Evolutionary conservation across 1,140 invertebrate genomes (phyloP), one percentile per base, ranked within the genome.

Genomic region (Trinorchestia longiramus): DNA sequence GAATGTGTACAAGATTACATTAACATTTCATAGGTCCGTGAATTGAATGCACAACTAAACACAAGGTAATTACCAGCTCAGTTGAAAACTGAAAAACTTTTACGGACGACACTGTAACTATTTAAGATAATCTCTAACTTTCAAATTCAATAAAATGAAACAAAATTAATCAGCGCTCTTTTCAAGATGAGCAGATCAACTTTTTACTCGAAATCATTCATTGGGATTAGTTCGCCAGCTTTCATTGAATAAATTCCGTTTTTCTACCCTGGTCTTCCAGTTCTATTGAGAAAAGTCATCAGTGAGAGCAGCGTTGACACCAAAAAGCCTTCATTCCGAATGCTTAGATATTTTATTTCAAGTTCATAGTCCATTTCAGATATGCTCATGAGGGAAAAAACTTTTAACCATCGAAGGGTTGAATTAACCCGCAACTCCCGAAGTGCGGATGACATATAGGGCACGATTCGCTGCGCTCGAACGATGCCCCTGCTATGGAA

Each of bases 401-500:
- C 11, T 19, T 77, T 77, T 77, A 3, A 3, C 1, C 62, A 77
- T 1, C 8, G 62, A 77, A 77, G 28, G 62, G 62, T 77, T 36
- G 62, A 77, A 11, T 77, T 77, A 36, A 77, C 62, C 62, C 62
- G 62, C 62, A 77, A 77, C 62, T 77, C 62, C 62, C 36, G 62
- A 77, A 77, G 62, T 77, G 62, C 28, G 62, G 62, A 77, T 77
- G 62, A 77, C 62, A 77, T 23, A 77, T 77, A 77, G 62, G 62
- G 62, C 62, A 77, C 62, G 62, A 77, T 77, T 77, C 62, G 62
- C 62, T 77, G 62, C 62, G 62, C 62, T 77, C 62, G 62, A 77
- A 77, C 62, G 62, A 11, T 77, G 62, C 62, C 62, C 62, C 62
- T 77, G 62, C 62, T 77, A 77, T 36, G 62, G 62, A 77, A 28